phyloP scores from a whole-genome alignment of 1,140 invertebrate genomes.

The Telenomus remus region DNA sequence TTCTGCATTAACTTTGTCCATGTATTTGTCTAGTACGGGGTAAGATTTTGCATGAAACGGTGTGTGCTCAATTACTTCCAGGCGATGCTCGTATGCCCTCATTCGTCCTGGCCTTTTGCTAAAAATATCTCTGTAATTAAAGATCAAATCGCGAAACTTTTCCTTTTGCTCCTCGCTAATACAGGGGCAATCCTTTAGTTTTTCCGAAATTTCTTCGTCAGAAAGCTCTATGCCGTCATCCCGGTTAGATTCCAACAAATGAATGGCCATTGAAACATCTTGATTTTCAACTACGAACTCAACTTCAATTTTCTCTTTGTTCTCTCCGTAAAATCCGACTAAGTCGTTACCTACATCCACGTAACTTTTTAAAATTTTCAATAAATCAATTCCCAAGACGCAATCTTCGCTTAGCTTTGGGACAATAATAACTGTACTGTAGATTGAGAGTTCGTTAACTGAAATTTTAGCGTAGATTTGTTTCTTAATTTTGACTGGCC shows the following conservation, averaged over 20 bases:
- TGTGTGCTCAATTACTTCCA: not conserved
- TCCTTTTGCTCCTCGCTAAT: not conserved
- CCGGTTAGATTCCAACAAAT: too few species aligned
- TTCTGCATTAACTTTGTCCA: conserved; percentile 1
- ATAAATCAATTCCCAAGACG: conserved; percentile 7
- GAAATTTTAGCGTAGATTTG: not conserved
- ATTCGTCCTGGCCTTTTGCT: not conserved
- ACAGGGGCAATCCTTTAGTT: not conserved
- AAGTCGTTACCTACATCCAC: not conserved
- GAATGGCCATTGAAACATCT: too few species aligned
- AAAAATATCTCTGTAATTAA: not conserved
- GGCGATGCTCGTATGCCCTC: not conserved
- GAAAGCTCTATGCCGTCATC: not conserved
- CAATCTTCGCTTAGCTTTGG: not conserved
- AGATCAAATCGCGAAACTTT: not conserved
- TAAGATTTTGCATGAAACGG: not conserved
- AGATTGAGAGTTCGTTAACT: not conserved
- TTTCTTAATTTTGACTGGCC: conserved; percentile 7
- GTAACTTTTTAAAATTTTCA: not conserved
- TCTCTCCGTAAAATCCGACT: not conserved
- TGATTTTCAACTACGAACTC: too few species aligned
- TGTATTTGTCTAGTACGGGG: not conserved
- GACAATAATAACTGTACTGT: conserved; percentile 1
- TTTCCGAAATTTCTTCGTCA: not conserved
- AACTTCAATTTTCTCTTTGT: too few species aligned